Evolutionary conservation across 1,140 invertebrate genomes (phyloP), one percentile per base, ranked within the genome.

Genomic region (Drosophila mauritiana): DNA sequence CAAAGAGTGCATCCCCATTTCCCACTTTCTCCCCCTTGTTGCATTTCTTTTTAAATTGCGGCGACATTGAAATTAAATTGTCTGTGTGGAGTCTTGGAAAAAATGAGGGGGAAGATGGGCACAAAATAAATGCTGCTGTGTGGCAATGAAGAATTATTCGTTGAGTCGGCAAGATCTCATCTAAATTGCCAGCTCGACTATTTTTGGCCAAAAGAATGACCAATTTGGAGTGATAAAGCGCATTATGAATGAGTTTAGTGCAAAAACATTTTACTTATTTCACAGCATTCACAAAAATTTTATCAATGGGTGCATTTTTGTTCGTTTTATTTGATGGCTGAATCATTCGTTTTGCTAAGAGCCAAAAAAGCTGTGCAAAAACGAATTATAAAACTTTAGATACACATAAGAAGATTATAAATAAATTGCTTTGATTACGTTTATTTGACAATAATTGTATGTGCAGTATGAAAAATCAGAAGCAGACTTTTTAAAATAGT

Each of bases 41-140:
- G 53, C 72, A 65, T 75, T 76, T 65, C 62, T 74, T 65, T 67
- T 76, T 51, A 52, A 68, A 68, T 65, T 65, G 64, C 61, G 46
- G 34, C 74, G 75, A 78, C 75, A 78, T 78, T 78, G 75, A 78
- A 78, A 78, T 78, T 78, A 78, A 78, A 78, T 70, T 78, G 75
- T 78, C 75, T 78, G 74, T 69, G 40, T 46, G 52, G 37, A 52
- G 63, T 34, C 22, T 34, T n/a, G 1, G 7, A 57, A 48, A 34
- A 43, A 54, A 42, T 36, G 72, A 34, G 62, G 72, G 52, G 51
- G 58, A 70, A 69, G 46, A 15, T 42, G 17, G n/a, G 12, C 31
- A 37, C 15, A 36, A 62, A 62, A 40, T 15, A 49, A 51, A 45
- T 52, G 46, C n/a, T 45, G 27, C 40, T 37, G 40, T 51, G 69